Evolutionary conservation across 2,797 vertebrate species (phyloP), one percentile per base, ranked within the genome.

Genomic region (Platyrinchus mystaceus): DNA sequence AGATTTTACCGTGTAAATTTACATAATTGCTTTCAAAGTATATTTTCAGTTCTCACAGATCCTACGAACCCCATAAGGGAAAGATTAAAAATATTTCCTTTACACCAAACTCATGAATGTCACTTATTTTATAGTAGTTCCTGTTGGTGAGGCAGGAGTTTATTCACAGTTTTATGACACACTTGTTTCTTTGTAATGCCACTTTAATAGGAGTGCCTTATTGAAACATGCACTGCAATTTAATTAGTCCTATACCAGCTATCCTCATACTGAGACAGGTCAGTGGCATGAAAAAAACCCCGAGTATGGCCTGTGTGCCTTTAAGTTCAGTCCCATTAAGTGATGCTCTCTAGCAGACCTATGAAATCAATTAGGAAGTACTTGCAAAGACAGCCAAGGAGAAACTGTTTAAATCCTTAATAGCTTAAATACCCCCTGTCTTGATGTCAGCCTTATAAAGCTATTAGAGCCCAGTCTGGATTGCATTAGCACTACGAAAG

Each of bases 341-440:
- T 1, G 26, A 50, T 69, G 37, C 44, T 89, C 30, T 59, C 68
- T 85, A 55, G n/a, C 52, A 88, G 81, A 86, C 70, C 50, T 59
- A 77, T 23, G 41, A 90, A 96, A 95, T 96, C 82, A 96, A 89
- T 96, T 95, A 94, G 34, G 34, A 83, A 88, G 63, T 43, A 78
- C 89, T 95, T 89, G 55, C 28, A 75, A 89, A 93, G 60, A 92
- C 43, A 83, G 60, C 56, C 44, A 89, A 89, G 64, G 74, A 90
- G 79, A 83, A 94, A 86, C 64, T 89, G 67, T 87, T 95, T 93
- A 88, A 95, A 80, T 47, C 27, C 44, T 89, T 93, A 96, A 93
- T 44, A 55, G 66, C n/a, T 96, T 91, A 81, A 95, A 85, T 84
- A 77, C 23, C 46, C 80, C 43, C 56, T 22, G 18, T 87, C 87